phyloP scores from a whole-genome alignment of 2,888 invertebrate genomes.

The Xestia sexstrigata region DNA sequence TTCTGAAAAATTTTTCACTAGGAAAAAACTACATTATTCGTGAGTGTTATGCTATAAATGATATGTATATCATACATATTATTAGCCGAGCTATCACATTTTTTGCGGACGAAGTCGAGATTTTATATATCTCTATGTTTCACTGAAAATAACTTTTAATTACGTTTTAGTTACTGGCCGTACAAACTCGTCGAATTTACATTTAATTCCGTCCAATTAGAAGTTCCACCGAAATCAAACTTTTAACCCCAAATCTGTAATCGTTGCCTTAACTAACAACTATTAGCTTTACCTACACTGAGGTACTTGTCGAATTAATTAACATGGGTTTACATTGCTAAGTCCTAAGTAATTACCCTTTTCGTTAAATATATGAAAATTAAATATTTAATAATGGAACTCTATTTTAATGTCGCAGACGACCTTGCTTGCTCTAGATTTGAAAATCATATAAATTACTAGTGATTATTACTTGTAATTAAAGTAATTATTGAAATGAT shows the following conservation, averaged over 20 bases:
- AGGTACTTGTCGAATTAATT: constrained; percentile 17
- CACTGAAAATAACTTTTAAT: background rate
- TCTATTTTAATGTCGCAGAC: constrained; percentile 4
- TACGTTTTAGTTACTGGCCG: background rate
- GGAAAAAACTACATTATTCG: too few species aligned
- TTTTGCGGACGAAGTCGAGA: too few species aligned
- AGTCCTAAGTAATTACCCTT: constrained; percentile 23
- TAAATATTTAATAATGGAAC: constrained; percentile 4
- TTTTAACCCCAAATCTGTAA: background rate
- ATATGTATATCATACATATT: too few species aligned
- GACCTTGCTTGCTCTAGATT: constrained; percentile 4
- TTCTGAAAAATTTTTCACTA: too few species aligned
- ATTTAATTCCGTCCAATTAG: background rate
- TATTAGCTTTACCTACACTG: constrained; percentile 1
- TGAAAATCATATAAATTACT: background rate
- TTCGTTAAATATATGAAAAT: background rate
- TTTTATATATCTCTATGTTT: background rate
- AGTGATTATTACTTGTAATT: background rate
- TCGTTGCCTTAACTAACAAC: constrained; percentile 25
- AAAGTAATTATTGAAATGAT: background rate
- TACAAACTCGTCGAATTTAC: background rate
- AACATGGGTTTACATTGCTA: background rate
- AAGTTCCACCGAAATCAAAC: background rate
- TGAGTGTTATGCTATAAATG: too few species aligned
- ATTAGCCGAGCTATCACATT: too few species aligned